These are phyloP conservation scores for Hyperoplus immaculatus DNA, from an alignment of 2,797 vertebrate genomes.

Conservation along the genomic window DNA sequence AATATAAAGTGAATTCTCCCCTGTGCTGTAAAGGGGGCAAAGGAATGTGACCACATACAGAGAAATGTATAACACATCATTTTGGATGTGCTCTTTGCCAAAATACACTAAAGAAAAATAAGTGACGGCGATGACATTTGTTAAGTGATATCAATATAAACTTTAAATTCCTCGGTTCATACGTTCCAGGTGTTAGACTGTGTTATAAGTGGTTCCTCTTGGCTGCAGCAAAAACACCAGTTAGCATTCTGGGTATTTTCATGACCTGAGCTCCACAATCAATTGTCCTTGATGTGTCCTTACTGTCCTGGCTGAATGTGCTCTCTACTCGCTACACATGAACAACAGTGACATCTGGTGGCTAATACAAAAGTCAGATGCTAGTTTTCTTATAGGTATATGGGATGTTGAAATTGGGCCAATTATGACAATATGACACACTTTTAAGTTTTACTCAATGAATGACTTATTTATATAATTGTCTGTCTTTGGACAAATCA, in stretches of 20 bases:
- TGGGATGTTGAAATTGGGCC: too few species aligned
- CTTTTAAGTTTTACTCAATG: too few species aligned
- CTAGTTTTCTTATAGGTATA: too few species aligned
- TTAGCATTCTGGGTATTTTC: slow-evolving; percentile 34
- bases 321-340: slow-evolving; percentile 2
- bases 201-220: slow-evolving; percentile 24
- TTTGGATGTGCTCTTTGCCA: slow-evolving; percentile 31
- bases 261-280: slow-evolving; percentile 38
- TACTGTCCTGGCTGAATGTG: slow-evolving; percentile 4
- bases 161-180: slow-evolving; percentile 22
- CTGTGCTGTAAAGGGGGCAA: background rate
- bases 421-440: too few species aligned
- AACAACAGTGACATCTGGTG: slow-evolving; percentile 72
- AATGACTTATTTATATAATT: too few species aligned
- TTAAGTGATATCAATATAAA: slow-evolving; percentile 32
- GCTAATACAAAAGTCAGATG: background rate
- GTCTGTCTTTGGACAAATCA: too few species aligned
- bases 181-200: slow-evolving; percentile 49
- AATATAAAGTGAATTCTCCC: slow-evolving; percentile 1
- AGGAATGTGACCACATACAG: slow-evolving; percentile 50
- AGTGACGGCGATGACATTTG: slow-evolving; percentile 16
- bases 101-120: slow-evolving; percentile 37
- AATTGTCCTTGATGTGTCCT: slow-evolving; percentile 54
- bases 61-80: slow-evolving; percentile 43
- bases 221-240: slow-evolving; percentile 17